Conservation (phyloP, 2,113 vertebrate genomes). For the Sebastes fasciatus region DNA sequence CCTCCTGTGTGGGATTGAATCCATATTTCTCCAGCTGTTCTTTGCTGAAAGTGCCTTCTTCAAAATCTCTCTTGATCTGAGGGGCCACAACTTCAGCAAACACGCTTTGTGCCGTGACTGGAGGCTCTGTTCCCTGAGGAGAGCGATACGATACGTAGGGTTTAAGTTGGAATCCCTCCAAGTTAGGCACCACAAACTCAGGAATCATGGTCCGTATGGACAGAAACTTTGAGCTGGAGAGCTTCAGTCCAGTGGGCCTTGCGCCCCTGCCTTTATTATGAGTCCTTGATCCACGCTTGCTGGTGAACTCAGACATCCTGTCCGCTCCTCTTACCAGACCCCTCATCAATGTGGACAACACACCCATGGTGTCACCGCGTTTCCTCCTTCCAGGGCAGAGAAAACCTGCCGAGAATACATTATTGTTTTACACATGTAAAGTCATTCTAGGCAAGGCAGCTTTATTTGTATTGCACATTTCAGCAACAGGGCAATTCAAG, state of each 20-base stretch:
- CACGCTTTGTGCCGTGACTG: conserved; percentile 85
- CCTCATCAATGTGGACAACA: conserved; percentile 85
- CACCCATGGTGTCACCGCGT: conserved; percentile 84
- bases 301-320: conserved; percentile 91
- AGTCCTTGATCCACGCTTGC: conserved; percentile 91
- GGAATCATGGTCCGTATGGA: conserved; percentile 88
- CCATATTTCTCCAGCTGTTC: conserved; percentile 90
- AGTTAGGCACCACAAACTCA: conserved; percentile 90
- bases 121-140: conserved; percentile 80
- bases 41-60: conserved; percentile 83
- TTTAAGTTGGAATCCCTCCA: conserved; percentile 91
- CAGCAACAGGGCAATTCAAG: too few species aligned
- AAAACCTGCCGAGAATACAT: not conserved
- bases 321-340: conserved; percentile 91
- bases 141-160: conserved; percentile 92
- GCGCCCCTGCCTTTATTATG: conserved; percentile 88
- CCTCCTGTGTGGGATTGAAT: conserved; percentile 90
- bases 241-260: conserved; percentile 80
- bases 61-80: conserved; percentile 87
- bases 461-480: too few species aligned
- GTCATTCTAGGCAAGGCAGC: too few species aligned
- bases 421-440: not conserved
- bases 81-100: conserved; percentile 88
- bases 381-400: not conserved
- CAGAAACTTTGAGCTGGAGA: conserved; percentile 85